These are phyloP conservation scores for Erythrocebus patas DNA, from an alignment of 2,113 vertebrate species.

Conservation along the genomic window DNA sequence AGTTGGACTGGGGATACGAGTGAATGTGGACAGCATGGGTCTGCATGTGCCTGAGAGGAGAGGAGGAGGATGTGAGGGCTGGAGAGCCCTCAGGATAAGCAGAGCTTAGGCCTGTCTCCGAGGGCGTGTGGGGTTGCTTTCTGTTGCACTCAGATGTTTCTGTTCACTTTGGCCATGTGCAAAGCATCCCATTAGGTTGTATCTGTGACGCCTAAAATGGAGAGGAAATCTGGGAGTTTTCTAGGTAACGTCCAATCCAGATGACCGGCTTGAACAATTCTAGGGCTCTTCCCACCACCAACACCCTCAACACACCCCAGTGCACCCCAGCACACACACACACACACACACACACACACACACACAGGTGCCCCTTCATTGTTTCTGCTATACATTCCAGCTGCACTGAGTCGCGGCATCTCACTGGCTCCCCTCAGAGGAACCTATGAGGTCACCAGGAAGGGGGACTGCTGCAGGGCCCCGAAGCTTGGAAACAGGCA, in stretches of 20 bases:
- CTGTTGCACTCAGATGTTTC: not conserved
- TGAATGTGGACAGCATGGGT: no score
- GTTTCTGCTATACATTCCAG: no score
- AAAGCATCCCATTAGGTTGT: not conserved
- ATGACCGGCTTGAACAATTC: not conserved
- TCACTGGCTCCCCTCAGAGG: not conserved
- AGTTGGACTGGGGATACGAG: no score
- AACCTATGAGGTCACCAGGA: not conserved
- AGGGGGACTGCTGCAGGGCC: not conserved
- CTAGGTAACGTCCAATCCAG: not conserved
- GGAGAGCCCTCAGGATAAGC: not conserved
- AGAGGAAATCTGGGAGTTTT: not conserved
- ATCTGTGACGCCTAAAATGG: not conserved
- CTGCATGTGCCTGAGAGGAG: not conserved
- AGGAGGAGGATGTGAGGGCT: not conserved
- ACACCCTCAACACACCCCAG: accelerated
- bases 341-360: not conserved
- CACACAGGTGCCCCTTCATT: accelerated
- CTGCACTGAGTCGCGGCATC: not conserved
- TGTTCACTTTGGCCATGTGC: not conserved
- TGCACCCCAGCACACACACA: not conserved
- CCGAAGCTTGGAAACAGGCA: no score
- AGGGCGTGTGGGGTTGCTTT: not conserved
- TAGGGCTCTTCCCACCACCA: no score
- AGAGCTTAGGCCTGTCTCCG: not conserved